phyloP scores from a whole-genome alignment of 2,113 vertebrate species.

The Platysteira castanea region DNA sequence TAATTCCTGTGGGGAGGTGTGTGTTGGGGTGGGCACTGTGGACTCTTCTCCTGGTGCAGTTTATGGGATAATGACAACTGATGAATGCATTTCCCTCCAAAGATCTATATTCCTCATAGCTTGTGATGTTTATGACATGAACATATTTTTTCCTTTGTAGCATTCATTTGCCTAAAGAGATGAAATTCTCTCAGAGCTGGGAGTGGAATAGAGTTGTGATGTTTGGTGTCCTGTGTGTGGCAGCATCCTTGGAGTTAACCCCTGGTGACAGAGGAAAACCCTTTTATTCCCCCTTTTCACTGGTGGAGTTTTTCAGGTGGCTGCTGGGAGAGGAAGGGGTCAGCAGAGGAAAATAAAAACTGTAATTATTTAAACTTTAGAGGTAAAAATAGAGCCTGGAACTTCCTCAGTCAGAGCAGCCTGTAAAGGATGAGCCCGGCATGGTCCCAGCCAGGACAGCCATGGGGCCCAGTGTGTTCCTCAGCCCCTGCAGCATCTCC shows the following conservation, averaged over 20 bases:
- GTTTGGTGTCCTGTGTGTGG: background rate
- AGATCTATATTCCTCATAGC: conserved; percentile 39
- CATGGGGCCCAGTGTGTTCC: fast-evolving
- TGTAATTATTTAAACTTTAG: background rate
- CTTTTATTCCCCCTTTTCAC: background rate
- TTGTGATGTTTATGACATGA: conserved; percentile 43
- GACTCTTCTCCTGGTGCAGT: background rate
- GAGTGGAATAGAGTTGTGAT: background rate
- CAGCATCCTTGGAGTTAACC: background rate
- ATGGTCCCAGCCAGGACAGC: background rate
- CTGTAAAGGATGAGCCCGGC: background rate
- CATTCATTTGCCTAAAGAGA: conserved; percentile 2
- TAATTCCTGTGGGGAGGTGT: background rate
- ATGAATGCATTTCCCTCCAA: conserved; percentile 41
- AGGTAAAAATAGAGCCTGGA: background rate
- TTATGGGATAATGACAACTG: background rate
- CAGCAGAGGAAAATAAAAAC: background rate
- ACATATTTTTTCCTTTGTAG: conserved; percentile 22
- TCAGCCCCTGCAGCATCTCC: background rate
- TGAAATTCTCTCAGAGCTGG: background rate
- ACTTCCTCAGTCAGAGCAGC: background rate
- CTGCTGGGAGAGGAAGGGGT: background rate
- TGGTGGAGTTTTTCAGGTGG: background rate
- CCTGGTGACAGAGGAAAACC: background rate
- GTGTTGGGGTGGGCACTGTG: background rate